Conservation (phyloP, 2,888 invertebrate genomes). For the Eilema caniola region DNA sequence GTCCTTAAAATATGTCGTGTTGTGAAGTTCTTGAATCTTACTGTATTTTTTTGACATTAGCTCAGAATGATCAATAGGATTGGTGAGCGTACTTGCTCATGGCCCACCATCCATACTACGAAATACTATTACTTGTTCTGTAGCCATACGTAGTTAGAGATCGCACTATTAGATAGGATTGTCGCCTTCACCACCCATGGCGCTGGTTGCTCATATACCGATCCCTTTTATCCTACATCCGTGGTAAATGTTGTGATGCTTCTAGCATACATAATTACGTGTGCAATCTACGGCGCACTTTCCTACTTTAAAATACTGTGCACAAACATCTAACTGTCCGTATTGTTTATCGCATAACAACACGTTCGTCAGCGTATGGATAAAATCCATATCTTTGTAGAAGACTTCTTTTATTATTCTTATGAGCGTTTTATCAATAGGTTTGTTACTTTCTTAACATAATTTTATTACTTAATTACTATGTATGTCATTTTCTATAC, state of each 20-base stretch:
- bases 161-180: slow-evolving; percentile 8
- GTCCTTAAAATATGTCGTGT: no score
- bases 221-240: slow-evolving; percentile 71
- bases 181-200: slow-evolving; percentile 76
- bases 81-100: background rate
- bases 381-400: background rate
- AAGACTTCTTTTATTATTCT: background rate
- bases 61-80: background rate
- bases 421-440: background rate
- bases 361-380: slow-evolving; percentile 19
- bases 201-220: slow-evolving; percentile 70
- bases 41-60: background rate
- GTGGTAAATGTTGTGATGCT: slow-evolving; percentile 72
- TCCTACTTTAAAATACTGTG: slow-evolving; percentile 67
- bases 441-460: no score
- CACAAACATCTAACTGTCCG: slow-evolving; percentile 68
- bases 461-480: background rate
- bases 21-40: no score
- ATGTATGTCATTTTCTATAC: no score
- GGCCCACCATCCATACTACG: background rate
- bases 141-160: background rate
- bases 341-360: slow-evolving; percentile 38
- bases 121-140: background rate
- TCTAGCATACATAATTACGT: slow-evolving; percentile 72
- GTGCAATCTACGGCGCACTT: slow-evolving; percentile 51